Percentiles rank a stretch among this genome's conserved stretches.
These are phyloP conservation scores for Formicarius rufipectus DNA, from an alignment of 2,113 vertebrate genomes.

Conservation along the genomic window DNA sequence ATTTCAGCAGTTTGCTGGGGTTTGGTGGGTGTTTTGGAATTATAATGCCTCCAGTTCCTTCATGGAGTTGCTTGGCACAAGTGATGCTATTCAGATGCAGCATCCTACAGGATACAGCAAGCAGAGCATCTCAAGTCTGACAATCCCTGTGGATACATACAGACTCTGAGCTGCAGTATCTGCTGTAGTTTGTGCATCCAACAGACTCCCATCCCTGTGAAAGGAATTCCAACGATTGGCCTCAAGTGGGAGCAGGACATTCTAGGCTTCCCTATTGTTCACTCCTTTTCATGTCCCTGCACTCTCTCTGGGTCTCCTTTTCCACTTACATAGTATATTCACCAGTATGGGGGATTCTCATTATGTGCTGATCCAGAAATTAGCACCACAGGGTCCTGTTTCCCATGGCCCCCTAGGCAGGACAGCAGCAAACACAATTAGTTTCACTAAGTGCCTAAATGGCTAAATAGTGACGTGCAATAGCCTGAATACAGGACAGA, in stretches of 20 bases:
- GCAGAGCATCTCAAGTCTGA: not conserved
- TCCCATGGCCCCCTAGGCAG: not conserved
- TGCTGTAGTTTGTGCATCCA: not conserved
- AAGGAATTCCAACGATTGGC: not conserved
- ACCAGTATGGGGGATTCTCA: not conserved
- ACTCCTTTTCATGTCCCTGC: not conserved
- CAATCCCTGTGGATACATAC: not conserved
- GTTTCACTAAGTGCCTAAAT: not conserved
- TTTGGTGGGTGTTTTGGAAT: not conserved
- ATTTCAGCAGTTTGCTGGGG: not conserved
- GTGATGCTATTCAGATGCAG: not conserved
- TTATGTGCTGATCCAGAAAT: not conserved
- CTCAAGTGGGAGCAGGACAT: not conserved
- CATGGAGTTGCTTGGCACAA: not conserved
- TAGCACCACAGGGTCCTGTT: not conserved
- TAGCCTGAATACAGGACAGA: not conserved
- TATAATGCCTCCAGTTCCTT: not conserved
- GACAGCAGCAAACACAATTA: not conserved
- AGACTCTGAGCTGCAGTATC: not conserved
- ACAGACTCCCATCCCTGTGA: not conserved
- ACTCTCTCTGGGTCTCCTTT: not conserved
- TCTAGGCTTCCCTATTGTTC: not conserved
- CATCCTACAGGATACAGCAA: not conserved
- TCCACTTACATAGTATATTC: not conserved
- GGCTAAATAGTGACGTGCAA: not conserved